Base-by-base conservation (phyloP, 2,888 invertebrate genomes). In the Epinotia demarniana region DNA sequence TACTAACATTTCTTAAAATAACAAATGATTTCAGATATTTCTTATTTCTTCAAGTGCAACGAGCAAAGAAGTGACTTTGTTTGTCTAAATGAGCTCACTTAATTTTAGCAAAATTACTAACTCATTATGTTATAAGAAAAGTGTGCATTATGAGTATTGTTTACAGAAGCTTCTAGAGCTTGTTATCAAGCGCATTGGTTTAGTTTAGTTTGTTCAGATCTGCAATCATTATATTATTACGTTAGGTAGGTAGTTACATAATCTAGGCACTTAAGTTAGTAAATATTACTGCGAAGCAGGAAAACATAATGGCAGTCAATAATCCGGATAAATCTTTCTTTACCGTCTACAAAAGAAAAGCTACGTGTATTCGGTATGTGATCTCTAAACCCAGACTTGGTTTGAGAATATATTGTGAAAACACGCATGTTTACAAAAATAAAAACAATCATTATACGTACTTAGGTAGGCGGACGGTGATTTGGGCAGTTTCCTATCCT, bases 401-500 rank as follows among this genome's bases (percentile, higher is more conserved):
- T 16, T 1, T 16, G 16, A 49, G 16, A 53, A 53, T 53, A 53
- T n/a, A 9, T n/a, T n/a, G n/a, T 4, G 58, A 16, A 4, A 19
- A 58, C 9, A 58, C 6, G 13, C 5, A 6, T 9, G 1, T 23
- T 60, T 60, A 16, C 3, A 3, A 61, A 3, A 61, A 33, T n/a
- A n/a, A 18, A 33, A 78, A 79, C 75, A 75, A 73, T 77, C 76
- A 73, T 70, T 78, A 87, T 91, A 93, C 94, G 86, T 94, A 94
- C 94, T 94, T 78, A 93, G 79, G 80, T 86, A 92, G 79, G 92
- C 93, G 78, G 94, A 87, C 55, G 93, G 93, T 70, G 94, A 93
- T 78, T 91, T 81, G 61, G 90, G 90, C 79, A 91, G 82, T 80
- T 90, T 92, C 81, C 93, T 87, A 72, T 94, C 94, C 80, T 94